Percentiles rank a stretch among this genome's conserved stretches.
Evolutionary conservation across 2,113 vertebrate species (phyloP).

Genomic region (Camelus bactrianus): DNA sequence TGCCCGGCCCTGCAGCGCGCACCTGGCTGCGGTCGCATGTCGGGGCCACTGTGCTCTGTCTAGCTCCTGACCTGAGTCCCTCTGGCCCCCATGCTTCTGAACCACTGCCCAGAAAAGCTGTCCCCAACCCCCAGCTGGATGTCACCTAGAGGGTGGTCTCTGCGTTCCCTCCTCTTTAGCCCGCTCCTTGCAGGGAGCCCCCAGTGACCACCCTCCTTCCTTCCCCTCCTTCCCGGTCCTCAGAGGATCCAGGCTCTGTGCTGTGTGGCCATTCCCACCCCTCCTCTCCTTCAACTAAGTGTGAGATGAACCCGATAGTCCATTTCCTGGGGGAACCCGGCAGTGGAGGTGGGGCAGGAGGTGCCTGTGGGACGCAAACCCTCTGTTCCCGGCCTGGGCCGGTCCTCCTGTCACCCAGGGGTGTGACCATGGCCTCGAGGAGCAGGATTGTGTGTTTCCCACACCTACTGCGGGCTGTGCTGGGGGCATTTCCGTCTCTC

Average conservation of each 20-base stretch:
- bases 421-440: too few species aligned
- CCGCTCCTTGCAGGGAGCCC: neutral
- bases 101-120: accelerated
- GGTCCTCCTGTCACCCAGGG: too few species aligned
- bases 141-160: neutral
- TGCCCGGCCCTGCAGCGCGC: accelerated
- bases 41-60: neutral
- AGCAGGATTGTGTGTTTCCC: too few species aligned
- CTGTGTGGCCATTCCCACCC: neutral
- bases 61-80: neutral
- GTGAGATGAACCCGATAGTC: neutral
- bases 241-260: neutral
- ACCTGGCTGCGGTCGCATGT: neutral
- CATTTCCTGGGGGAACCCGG: neutral
- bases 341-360: neutral
- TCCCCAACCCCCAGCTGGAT: accelerated
- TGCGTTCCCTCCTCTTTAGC: neutral
- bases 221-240: too few species aligned
- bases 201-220: neutral
- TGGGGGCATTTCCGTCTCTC: too few species aligned
- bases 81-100: neutral
- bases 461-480: too few species aligned
- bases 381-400: too few species aligned
- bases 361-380: too few species aligned
- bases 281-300: neutral